Conservation (phyloP, 2,888 invertebrate species). For the Uloborus plumipes region DNA sequence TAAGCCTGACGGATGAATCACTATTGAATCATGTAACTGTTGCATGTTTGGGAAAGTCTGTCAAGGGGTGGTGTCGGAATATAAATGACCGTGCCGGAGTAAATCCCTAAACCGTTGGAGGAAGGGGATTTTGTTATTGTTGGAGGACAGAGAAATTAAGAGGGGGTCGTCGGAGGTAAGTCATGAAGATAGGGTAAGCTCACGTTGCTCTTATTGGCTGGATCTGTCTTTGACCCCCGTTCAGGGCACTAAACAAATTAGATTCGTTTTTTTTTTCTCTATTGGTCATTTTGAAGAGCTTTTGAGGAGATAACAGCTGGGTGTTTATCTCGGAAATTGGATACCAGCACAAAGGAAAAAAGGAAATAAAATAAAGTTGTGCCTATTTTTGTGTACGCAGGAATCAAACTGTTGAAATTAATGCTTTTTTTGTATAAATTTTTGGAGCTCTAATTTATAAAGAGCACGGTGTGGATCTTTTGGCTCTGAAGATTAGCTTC, state of each 20-base stretch:
- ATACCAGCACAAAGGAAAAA: no score
- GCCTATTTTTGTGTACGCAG: no score
- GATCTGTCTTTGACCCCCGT: neutral
- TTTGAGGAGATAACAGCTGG: no score
- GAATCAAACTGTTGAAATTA: no score
- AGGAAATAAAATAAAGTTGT: no score
- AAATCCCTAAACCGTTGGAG: no score
- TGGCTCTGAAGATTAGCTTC: no score
- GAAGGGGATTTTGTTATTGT: slow-evolving; percentile 30
- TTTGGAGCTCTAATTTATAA: no score
- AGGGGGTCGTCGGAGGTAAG: slow-evolving; percentile 17
- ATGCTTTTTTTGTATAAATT: no score
- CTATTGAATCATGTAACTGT: slow-evolving; percentile 60
- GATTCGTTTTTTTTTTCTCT: slow-evolving; percentile 22
- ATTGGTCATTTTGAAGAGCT: slow-evolving; percentile 25
- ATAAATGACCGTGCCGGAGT: no score
- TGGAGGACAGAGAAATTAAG: slow-evolving; percentile 11
- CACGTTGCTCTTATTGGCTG: slow-evolving; percentile 31
- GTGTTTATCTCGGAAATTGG: neutral
- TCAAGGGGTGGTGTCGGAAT: no score
- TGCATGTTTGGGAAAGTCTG: slow-evolving; percentile 41
- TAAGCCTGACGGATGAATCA: slow-evolving; percentile 40
- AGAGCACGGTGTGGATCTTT: no score
- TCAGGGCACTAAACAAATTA: slow-evolving; percentile 23
- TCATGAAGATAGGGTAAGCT: slow-evolving; percentile 26